Percentiles rank a stretch among this genome's conserved stretches.
These are phyloP conservation scores for Drosophila persimilis DNA, from an alignment of 1,140 invertebrate species.

Conservation along the genomic window DNA sequence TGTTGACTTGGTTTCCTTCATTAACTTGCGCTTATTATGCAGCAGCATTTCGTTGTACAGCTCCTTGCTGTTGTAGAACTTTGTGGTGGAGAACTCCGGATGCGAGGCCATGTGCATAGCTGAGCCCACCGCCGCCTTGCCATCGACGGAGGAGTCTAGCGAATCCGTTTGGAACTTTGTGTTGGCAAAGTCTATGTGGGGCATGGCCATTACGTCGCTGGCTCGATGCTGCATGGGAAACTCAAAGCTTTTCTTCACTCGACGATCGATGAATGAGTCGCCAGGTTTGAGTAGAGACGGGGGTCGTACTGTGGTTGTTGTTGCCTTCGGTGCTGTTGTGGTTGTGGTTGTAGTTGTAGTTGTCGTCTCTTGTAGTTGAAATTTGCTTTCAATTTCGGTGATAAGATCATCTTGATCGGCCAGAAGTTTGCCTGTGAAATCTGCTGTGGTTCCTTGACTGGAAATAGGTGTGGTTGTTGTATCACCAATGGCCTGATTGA, in stretches of 20 bases:
- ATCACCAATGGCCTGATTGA: slow-evolving; percentile 21
- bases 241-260: slow-evolving; percentile 81
- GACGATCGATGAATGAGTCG: slow-evolving; percentile 69
- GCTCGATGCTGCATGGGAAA: slow-evolving; percentile 70
- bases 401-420: slow-evolving; percentile 78
- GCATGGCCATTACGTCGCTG: slow-evolving; percentile 67
- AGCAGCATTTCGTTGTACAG: slow-evolving; percentile 82
- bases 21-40: slow-evolving; percentile 76
- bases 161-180: slow-evolving; percentile 78
- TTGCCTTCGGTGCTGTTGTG: slow-evolving; percentile 1
- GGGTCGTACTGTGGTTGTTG: slow-evolving; percentile 5
- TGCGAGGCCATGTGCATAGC: slow-evolving; percentile 40
- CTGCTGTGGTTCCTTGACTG: slow-evolving; percentile 40
- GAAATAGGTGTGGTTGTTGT: slow-evolving; percentile 6
- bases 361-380: slow-evolving; percentile 71
- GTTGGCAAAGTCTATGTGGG: slow-evolving; percentile 78
- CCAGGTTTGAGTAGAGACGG: slow-evolving; percentile 28
- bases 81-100: slow-evolving; percentile 82
- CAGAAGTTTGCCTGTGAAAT: slow-evolving; percentile 75
- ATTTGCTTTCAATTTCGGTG: slow-evolving; percentile 80
- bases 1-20: slow-evolving; percentile 50
- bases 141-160: neutral
- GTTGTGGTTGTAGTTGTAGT: neutral
- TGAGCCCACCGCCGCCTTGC: slow-evolving; percentile 1
- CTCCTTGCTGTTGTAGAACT: slow-evolving; percentile 83